Evolutionary conservation across 2,888 invertebrate species (phyloP), one percentile per base, ranked within the genome.

Genomic region (Catocala nupta): DNA sequence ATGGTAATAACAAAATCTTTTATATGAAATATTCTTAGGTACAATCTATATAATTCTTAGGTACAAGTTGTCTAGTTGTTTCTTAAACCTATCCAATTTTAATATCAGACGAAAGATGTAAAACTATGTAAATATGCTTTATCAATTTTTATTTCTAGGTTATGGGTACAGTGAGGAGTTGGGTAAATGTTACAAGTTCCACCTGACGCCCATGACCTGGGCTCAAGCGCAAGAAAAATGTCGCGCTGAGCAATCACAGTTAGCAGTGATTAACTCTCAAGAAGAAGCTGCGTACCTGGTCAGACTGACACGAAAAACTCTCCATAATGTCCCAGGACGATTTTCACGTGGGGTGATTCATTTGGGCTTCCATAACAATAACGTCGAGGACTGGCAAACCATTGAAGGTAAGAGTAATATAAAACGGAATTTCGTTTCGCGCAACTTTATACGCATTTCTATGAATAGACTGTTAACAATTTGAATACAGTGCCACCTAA

Each of bases 151-250:
- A n/a, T 13, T 59, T 59, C 5, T 42, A 59, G 59, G 11, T 42
- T 59, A 59, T 42, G 5, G 8, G 6, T 54, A 48, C 12, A 49
- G 13, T 11, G 13, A 33, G 16, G 48, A 48, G 9, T n/a, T 72
- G 5, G 86, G 85, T 1, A 83, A 81, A 68, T 92, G 91, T 71
- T 92, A 91, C 77, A 92, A 91, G 65, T 85, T 90, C 62, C 87
- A 89, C 55, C 87, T 85, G 0, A 53, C 83, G 3, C 82, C 78
- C 7, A 84, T 78, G 60, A 77, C 68, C 7, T 90, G 88, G 89
- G 62, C 75, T n/a, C 81, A 85, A 1, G 89, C 88, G 10, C 0
- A 85, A 82, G 65, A 73, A 68, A 5, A 76, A 65, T 13, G 90
- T 89, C 58, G 77, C 75, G 1, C 50, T 74, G 49, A 89, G 90